Conservation (phyloP, 2,888 invertebrate genomes). For the Cheilosia urbana region DNA sequence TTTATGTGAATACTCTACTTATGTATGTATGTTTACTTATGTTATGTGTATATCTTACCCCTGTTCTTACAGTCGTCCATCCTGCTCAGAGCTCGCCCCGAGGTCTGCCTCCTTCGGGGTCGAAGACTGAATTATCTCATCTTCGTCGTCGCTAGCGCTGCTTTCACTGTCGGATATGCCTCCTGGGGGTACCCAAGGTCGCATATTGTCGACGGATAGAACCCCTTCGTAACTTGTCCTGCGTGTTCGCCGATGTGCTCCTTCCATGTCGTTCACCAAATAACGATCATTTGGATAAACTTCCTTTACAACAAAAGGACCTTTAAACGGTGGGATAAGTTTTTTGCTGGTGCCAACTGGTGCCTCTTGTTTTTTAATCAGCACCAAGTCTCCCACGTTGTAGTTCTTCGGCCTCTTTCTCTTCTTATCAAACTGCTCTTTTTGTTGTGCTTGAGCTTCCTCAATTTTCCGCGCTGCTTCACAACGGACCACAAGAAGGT, state of each 20-base stretch:
- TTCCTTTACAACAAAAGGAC: constrained; percentile 77
- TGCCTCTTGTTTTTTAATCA: constrained; percentile 75
- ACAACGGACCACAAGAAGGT: constrained; percentile 17
- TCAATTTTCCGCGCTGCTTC: constrained; percentile 12
- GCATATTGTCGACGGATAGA: constrained; percentile 42
- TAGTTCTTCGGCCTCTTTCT: constrained; percentile 35
- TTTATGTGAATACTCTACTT: no score
- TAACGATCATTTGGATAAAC: constrained; percentile 77
- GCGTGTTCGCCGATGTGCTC: constrained; percentile 14
- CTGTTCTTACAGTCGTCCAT: no score
- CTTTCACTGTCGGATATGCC: neutral
- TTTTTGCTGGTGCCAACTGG: constrained; percentile 75
- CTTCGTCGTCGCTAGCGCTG: neutral
- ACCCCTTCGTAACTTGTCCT: constrained; percentile 37
- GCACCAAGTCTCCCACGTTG: constrained; percentile 76
- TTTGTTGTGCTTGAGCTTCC: constrained; percentile 46
- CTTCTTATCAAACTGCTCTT: constrained; percentile 32
- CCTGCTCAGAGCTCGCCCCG: neutral
- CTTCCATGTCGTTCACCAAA: constrained; percentile 71
- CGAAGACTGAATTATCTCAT: neutral
- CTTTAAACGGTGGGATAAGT: constrained; percentile 77
- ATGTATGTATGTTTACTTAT: no score
- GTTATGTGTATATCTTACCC: no score
- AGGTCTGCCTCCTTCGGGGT: neutral
- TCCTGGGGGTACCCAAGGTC: constrained; percentile 28